Evolutionary conservation across 2,113 vertebrate species (phyloP), one percentile per base, ranked within the genome.

Genomic region (Myxocyprinus asiaticus): DNA sequence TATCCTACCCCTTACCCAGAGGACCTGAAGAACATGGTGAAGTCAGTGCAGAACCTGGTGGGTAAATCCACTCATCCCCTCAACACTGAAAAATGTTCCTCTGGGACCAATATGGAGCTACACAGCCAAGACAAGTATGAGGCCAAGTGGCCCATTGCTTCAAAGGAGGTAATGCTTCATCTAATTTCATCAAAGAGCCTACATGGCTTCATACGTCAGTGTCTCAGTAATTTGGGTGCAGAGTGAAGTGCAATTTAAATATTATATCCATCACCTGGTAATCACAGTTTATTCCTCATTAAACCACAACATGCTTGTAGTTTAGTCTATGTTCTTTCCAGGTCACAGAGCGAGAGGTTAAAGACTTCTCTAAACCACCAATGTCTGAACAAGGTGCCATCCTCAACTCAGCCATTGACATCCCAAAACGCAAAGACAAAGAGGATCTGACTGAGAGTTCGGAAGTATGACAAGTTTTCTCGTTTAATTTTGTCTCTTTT

Each of bases 21-120:
- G 91, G 97, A 99, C 87, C 88, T 99, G 67, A 99, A 99, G 91
- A 99, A 98, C 87, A 99, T 99, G 97, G 98, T 99, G 79, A 99
- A 99, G 89, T 98, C 97, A 12, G 98, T 99, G 87, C 98, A 99
- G 88, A 98, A 94, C 90, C 92, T 99, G 86, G 98, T 99, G 90
- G 96, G 96, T 84, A 99, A 99, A 90, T 94, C 91, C 77, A 95
- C 94, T 90, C 96, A 96, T 82, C 95, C 95, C 82, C 92, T 95
- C 66, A 93, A 95, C 89, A 91, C 95, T 64, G 96, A 96, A 86
- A 97, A 92, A 91, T 85, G 95, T 42, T 91, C 93, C 2, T 94
- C 96, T 9, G 91, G 94, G 12, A 92, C 90, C 83, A 95, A 93
- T 91, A 88, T 93, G 83, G 98, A 99, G 63, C 95, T 94, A 86